Conservation (phyloP, 2,888 invertebrate species). For the Elegia similella region DNA sequence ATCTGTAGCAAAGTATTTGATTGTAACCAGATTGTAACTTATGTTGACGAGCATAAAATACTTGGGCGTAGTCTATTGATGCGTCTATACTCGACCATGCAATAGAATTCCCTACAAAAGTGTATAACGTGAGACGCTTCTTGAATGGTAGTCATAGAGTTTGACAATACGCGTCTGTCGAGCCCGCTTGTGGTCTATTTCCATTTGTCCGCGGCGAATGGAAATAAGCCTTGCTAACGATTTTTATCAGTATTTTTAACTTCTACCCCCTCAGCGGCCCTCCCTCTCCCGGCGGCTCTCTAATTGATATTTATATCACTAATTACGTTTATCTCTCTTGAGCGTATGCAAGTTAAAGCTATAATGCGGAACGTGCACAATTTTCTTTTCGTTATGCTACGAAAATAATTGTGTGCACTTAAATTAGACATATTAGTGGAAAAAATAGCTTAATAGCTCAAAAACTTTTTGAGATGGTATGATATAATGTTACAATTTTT, state of each 20-base stretch:
- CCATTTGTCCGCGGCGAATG: slow-evolving; percentile 45
- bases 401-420: no score
- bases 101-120: not conserved
- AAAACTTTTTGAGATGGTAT: no score
- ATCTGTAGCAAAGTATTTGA: no score
- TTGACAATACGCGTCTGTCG: not conserved
- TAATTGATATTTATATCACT: slow-evolving; percentile 3
- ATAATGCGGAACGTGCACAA: no score
- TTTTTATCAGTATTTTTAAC: slow-evolving; percentile 63
- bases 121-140: not conserved
- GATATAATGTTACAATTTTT: no score
- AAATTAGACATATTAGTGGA: no score
- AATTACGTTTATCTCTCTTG: not conserved
- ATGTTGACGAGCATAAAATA: not conserved
- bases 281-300: not conserved
- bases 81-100: not conserved
- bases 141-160: not conserved
- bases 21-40: no score
- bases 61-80: not conserved
- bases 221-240: slow-evolving; percentile 60
- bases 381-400: no score
- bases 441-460: no score
- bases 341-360: no score
- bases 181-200: slow-evolving; percentile 37
- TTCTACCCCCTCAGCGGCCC: slow-evolving; percentile 18